Evolutionary conservation across 1,140 invertebrate species (phyloP), one percentile per base, ranked within the genome.

Genomic region (Zaprionus ornatus): DNA sequence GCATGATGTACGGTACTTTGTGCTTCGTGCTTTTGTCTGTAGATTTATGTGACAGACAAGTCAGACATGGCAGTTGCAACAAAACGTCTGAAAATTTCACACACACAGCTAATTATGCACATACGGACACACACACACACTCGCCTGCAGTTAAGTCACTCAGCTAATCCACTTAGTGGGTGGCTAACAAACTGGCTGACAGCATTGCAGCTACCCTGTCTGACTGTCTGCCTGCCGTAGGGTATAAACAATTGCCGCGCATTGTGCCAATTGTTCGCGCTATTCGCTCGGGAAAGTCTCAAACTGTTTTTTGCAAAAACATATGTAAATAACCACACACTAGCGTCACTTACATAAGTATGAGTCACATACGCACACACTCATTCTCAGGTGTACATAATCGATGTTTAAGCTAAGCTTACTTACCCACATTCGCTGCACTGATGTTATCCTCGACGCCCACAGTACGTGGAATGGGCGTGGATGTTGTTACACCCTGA

Each of bases 51-150:
- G 74, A 71, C 23, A 56, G 56, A 37, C 52, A 57, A 55, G 29
- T 40, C 32, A n/a, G 29, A 55, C 56, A 19, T n/a, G 12, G 64
- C 48, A 65, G 48, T 56, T 74, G 71, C 71, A 74, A 35, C 60
- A 60, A 71, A 54, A 71, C 59, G 56, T 62, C 17, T n/a, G 40
- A 45, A 45, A 77, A 73, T 80, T 80, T 59, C 57, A 67, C 79
- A 70, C 68, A 42, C 62, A 15, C 74, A 72, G 42, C 71, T 81
- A 84, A 88, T 88, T 88, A 90, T 85, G 74, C 83, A 74, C 65
- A 79, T 50, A 37, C 35, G 29, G 0, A 54, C 27, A 56, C 25
- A 32, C 5, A 57, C 17, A 70, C 21, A 61, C 15, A 27, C 29
- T 27, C 4, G 54, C 35, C 3, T 15, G 13, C n/a, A 54, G 48